phyloP scores from a whole-genome alignment of 2,797 vertebrate genomes.

The Linurgus olivaceus region DNA sequence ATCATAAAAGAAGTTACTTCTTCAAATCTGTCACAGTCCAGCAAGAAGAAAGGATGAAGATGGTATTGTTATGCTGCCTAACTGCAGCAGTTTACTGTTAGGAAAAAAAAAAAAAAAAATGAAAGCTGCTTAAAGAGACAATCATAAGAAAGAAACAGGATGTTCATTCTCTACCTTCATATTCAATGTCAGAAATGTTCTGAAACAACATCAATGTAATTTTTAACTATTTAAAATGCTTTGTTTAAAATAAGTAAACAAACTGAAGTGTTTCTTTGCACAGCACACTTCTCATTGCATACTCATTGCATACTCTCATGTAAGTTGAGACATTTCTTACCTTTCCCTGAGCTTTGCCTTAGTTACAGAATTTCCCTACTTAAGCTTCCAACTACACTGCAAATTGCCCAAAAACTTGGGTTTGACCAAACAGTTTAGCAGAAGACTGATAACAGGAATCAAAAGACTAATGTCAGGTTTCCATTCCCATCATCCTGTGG shows the following conservation, averaged over 20 bases:
- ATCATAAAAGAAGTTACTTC: not conserved
- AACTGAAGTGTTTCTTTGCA: not conserved
- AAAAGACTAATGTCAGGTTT: not conserved
- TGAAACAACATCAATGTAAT: not conserved
- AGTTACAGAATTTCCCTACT: not conserved
- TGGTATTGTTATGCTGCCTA: slow-evolving; percentile 2
- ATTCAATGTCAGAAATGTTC: not conserved
- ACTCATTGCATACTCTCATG: no score
- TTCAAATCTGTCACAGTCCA: not conserved
- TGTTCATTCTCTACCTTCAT: not conserved
- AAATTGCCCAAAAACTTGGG: not conserved
- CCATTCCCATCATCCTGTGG: not conserved
- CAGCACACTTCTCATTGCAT: not conserved
- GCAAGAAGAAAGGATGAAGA: not conserved
- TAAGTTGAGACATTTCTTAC: not conserved
- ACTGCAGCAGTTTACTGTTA: not conserved
- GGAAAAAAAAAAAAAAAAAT: not conserved
- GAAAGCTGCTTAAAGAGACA: slow-evolving; percentile 25
- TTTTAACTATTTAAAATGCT: not conserved
- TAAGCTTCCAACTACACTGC: not conserved
- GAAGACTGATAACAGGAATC: not conserved
- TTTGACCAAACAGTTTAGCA: not conserved
- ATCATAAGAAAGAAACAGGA: slow-evolving; percentile 18
- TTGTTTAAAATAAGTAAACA: not conserved
- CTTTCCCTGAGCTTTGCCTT: not conserved